phyloP scores from a whole-genome alignment of 2,113 vertebrate genomes.

The Gallinago media region DNA sequence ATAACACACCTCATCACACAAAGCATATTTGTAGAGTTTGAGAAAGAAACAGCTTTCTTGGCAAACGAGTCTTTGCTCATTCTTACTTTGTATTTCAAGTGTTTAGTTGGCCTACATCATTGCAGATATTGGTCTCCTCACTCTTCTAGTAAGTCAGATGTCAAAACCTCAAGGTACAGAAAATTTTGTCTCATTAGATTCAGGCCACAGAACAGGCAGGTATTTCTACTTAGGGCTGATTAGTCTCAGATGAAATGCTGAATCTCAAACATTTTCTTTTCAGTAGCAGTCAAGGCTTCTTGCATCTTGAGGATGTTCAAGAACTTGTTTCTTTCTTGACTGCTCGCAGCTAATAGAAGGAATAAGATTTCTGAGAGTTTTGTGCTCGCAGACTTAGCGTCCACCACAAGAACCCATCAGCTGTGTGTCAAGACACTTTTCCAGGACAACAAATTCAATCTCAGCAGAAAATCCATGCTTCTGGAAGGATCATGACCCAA shows the following conservation, averaged over 20 bases:
- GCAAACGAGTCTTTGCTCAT: background rate
- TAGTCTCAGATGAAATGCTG: background rate
- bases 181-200: background rate
- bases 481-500: background rate
- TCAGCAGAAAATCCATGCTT: background rate
- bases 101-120: background rate
- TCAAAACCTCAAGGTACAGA: background rate
- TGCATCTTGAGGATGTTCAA: background rate
- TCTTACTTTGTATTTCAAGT: background rate
- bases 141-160: background rate
- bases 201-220: background rate
- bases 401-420: background rate
- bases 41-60: background rate
- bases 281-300: background rate
- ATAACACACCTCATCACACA: background rate
- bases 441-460: background rate
- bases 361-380: background rate
- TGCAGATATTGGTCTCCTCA: background rate
- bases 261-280: background rate
- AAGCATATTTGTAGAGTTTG: background rate
- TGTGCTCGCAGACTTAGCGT: background rate
- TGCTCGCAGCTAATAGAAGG: background rate
- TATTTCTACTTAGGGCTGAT: background rate
- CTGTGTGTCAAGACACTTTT: background rate
- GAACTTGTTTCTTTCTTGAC: background rate